Evolutionary conservation across 2,113 vertebrate genomes (phyloP), one percentile per base, ranked within the genome.

Genomic region (Castor canadensis): DNA sequence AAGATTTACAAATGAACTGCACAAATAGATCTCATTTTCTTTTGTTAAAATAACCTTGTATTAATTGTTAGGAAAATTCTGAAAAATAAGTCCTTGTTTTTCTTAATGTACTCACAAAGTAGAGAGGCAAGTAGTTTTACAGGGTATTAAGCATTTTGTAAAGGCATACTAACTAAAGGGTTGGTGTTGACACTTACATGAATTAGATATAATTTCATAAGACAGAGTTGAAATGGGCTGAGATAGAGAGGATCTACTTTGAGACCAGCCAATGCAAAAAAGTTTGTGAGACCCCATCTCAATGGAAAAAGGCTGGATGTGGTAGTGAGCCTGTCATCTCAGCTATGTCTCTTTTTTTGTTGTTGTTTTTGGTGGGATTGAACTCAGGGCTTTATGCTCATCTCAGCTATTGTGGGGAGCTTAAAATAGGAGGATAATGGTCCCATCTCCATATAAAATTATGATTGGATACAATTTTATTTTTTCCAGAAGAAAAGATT

Each of bases 31-130:
- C 75, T 28, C 83, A 56, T 83, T 95, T 87, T 90, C 32, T 86
- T 71, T 45, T 83, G 38, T 82, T 95, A 94, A 92, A 82, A 54
- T 76, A 71, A 92, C 79, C 13, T 52, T 83, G 15, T 58, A 87
- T 32, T 47, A 43, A n/a, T 62, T 71, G 15, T 93, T 69, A 76
- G 30, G 20, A 85, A 93, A 83, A 28, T 75, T 94, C 24, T 90
- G 60, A 62, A 38, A 58, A 89, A 58, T 22, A 58, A 43, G 1
- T 58, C 30, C n/a, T 9, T 89, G 40, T 30, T 92, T 94, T 95
- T 13, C 90, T 56, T 35, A 62, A 87, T 91, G 17, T 87, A 40
- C 40, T 72, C 40, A 47, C 9, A 8, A 73, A 76, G 9, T 30
- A 7, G 10, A 15, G 35, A 4, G 2, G 13, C 89, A 62, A 10